Evolutionary conservation across 2,797 vertebrate genomes (phyloP).

Genomic region (Malurus leucopterus): DNA sequence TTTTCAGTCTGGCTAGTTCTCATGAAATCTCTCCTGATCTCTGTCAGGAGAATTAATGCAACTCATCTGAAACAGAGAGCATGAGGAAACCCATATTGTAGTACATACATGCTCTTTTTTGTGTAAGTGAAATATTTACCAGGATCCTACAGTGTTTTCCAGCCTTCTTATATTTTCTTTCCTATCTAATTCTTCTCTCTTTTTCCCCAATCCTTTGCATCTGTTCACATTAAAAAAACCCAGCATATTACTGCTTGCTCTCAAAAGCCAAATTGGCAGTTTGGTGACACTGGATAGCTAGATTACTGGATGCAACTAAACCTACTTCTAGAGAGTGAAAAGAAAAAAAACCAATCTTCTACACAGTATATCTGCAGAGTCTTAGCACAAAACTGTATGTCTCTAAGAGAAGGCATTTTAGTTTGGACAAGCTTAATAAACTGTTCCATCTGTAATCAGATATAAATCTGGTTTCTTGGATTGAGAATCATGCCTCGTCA

Average conservation of each 20-base stretch:
- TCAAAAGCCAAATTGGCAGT: neutral
- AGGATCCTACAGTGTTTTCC: neutral
- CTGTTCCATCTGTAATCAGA: neutral
- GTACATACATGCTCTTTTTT: neutral
- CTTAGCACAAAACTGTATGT: neutral
- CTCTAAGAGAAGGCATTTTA: neutral
- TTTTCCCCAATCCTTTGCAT: neutral
- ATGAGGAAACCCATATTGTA: rapidly evolving
- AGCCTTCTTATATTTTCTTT: neutral
- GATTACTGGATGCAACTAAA: neutral
- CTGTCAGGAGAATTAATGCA: neutral
- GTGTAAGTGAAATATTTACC: neutral
- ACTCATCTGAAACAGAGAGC: neutral
- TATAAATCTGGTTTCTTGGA: neutral
- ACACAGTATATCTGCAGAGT: neutral
- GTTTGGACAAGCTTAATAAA: neutral
- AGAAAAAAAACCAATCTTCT: neutral
- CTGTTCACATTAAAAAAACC: neutral
- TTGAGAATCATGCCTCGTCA: neutral
- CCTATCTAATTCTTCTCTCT: neutral
- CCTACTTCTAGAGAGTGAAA: neutral
- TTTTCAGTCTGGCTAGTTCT: neutral
- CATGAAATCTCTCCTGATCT: neutral
- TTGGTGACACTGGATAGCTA: neutral
- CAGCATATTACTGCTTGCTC: neutral